phyloP scores from a whole-genome alignment of 1,140 invertebrate species.

The Muscidifurax raptorellus region DNA sequence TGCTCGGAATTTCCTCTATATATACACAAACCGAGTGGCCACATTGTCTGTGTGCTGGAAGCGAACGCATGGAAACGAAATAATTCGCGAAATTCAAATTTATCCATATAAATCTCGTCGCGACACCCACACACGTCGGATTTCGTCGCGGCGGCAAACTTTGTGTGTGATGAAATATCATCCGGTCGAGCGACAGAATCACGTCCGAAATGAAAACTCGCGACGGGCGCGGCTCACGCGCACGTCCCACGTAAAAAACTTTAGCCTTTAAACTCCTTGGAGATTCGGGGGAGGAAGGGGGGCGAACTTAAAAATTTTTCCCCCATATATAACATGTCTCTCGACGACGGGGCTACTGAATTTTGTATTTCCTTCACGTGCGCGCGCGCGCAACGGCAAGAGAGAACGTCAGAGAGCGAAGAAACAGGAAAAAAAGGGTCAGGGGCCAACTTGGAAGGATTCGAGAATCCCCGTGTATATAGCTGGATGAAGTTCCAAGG shows the following conservation, averaged over 20 bases:
- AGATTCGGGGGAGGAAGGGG: no score
- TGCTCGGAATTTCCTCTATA: background rate
- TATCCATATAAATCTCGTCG: background rate
- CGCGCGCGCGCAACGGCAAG: background rate
- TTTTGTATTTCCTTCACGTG: background rate
- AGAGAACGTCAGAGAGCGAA: background rate
- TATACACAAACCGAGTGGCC: no score
- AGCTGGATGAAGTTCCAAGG: background rate
- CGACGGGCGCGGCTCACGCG: no score
- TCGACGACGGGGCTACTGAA: background rate
- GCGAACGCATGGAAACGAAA: background rate
- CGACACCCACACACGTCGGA: background rate
- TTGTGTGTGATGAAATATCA: background rate
- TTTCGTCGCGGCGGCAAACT: background rate
- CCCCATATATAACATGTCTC: background rate
- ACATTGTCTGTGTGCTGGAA: background rate
- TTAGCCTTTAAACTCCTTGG: background rate
- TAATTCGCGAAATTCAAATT: background rate
- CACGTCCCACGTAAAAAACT: background rate
- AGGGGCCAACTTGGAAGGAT: constrained; percentile 16
- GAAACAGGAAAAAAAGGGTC: constrained; percentile 4
- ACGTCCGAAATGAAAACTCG: background rate
- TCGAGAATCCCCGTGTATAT: background rate
- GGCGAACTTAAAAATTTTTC: background rate
- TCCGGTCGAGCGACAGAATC: background rate